Conservation (phyloP, 2,797 vertebrate species). For the Trachops cirrhosus region DNA sequence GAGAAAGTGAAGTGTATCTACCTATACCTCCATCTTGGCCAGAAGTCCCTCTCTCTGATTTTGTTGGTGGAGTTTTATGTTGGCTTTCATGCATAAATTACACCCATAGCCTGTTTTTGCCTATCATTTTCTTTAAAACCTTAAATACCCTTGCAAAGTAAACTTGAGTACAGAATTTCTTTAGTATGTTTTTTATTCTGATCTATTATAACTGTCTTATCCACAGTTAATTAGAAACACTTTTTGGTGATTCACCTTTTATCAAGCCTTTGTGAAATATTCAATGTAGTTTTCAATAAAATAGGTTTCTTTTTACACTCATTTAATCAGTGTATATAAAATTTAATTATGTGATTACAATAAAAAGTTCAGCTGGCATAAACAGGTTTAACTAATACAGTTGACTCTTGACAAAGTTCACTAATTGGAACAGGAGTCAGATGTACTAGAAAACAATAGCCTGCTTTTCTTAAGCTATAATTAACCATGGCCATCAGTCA, state of each 20-base stretch:
- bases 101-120: background rate
- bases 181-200: background rate
- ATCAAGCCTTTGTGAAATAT: background rate
- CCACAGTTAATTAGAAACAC: background rate
- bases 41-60: background rate
- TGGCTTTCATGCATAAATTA: background rate
- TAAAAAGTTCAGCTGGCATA: background rate
- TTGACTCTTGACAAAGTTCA: background rate
- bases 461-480: background rate
- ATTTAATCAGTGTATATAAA: background rate
- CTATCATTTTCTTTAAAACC: background rate
- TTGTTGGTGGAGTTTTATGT: background rate
- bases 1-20: too few species aligned
- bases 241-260: background rate
- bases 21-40: too few species aligned
- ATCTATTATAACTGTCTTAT: background rate
- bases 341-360: background rate
- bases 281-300: background rate
- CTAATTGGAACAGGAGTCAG: background rate
- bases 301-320: background rate
- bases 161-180: background rate
- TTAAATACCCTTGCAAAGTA: background rate
- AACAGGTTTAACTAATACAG: background rate
- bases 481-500: background rate
- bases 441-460: background rate